phyloP scores from a whole-genome alignment of 2,797 vertebrate species.

The Tokudaia tokunoshimensis region DNA sequence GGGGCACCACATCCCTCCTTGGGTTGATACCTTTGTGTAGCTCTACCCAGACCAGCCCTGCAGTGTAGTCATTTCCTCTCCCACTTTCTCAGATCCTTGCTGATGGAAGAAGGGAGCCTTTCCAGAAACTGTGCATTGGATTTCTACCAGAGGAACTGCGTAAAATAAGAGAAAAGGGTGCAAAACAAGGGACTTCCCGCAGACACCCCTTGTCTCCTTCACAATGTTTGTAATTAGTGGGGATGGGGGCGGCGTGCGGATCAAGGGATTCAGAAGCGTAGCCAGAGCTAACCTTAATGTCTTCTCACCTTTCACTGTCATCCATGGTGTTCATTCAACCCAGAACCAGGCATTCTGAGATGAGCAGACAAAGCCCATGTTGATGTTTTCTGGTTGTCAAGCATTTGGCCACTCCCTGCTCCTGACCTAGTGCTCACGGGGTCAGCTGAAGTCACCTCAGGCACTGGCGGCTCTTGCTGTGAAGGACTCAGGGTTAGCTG shows the following conservation, averaged over 20 bases:
- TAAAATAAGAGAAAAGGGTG: neutral
- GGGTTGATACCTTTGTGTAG: neutral
- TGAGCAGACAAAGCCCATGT: neutral
- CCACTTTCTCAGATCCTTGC: neutral
- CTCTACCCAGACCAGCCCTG: neutral
- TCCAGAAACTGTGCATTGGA: neutral
- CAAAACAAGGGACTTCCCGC: neutral
- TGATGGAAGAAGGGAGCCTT: neutral
- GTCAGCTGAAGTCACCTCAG: neutral
- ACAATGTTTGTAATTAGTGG: neutral
- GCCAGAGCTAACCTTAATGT: neutral
- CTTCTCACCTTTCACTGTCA: neutral
- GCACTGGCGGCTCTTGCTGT: neutral
- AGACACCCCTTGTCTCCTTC: fast-evolving
- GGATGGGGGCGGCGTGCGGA: neutral
- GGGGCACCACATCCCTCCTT: neutral
- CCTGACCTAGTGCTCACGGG: neutral
- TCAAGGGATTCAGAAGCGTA: neutral
- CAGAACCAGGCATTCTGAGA: neutral
- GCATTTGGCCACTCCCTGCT: neutral
- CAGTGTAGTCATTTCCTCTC: neutral
- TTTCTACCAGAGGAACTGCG: neutral
- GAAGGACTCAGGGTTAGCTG: neutral
- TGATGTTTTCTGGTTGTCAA: neutral
- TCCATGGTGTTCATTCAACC: neutral